These are phyloP conservation scores for Mungos mungo DNA, from an alignment of 2,113 vertebrate species.

Conservation along the genomic window DNA sequence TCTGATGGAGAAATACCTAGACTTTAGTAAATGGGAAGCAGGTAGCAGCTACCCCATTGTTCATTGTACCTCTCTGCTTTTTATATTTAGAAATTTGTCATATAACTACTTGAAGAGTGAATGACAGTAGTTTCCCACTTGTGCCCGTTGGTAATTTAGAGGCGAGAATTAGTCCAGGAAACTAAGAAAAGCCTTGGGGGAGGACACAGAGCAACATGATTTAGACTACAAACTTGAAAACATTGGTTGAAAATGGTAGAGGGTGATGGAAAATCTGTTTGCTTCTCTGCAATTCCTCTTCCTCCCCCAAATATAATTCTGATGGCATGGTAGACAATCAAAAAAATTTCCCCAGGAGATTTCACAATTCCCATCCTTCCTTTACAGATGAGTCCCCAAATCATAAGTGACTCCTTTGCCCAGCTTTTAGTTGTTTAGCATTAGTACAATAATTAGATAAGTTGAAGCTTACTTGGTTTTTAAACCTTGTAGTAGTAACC, in stretches of 20 bases:
- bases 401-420: conserved; percentile 36
- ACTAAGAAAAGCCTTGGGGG: not conserved
- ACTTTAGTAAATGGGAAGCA: conserved; percentile 19
- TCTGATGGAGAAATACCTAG: not conserved
- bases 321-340: not conserved
- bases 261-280: not conserved
- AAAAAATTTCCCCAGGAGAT: not conserved
- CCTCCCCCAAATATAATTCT: not conserved
- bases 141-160: not conserved
- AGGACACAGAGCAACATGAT: not conserved
- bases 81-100: conserved; percentile 15
- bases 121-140: not conserved
- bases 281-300: not conserved
- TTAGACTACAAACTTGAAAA: conserved; percentile 10
- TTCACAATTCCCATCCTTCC: not conserved
- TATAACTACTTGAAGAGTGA: not conserved
- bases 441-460: not conserved
- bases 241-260: not conserved
- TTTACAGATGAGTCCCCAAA: not conserved
- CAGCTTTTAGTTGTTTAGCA: not conserved
- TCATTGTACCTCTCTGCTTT: not conserved
- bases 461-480: not conserved
- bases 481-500: not conserved
- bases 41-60: not conserved
- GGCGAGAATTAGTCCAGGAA: conserved; percentile 29